A percentile compares a stretch with the other conserved stretches of the same genome.
phyloP scores from a whole-genome alignment of 2,797 vertebrate species.

The Corythornis leucogaster region DNA sequence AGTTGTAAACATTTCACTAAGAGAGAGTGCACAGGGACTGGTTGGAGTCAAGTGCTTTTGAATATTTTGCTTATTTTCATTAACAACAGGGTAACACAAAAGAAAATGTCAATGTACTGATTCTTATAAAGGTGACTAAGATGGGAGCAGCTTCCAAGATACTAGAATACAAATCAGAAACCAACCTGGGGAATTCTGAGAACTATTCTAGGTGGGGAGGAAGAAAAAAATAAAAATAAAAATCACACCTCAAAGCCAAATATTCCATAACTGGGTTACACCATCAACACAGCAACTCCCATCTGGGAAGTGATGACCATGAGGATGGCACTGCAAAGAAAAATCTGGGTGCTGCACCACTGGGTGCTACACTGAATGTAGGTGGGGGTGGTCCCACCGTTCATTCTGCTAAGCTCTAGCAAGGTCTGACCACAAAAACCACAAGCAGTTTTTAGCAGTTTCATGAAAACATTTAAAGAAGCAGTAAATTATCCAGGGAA shows the following conservation, averaged over 20 bases:
- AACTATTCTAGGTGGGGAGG: background rate
- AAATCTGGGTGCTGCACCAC: background rate
- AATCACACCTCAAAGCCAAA: background rate
- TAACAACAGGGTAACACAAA: background rate
- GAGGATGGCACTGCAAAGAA: background rate
- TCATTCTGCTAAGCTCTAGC: background rate
- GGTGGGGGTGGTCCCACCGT: background rate
- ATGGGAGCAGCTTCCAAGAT: background rate
- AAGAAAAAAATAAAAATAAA: background rate
- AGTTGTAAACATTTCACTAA: background rate
- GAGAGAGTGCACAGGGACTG: background rate
- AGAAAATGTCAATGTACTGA: background rate
- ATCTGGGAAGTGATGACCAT: background rate
- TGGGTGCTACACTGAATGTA: background rate
- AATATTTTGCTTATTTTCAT: background rate
- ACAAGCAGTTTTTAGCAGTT: background rate
- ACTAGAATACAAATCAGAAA: background rate
- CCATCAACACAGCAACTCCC: background rate
- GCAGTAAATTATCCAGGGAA: background rate
- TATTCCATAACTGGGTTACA: fast-evolving
- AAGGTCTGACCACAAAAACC: background rate
- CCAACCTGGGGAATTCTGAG: background rate
- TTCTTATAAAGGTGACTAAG: background rate
- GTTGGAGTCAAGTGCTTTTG: background rate
- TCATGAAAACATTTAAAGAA: background rate